Base-by-base conservation (phyloP, 2,113 vertebrate species). In the Stigmatopora nigra region DNA sequence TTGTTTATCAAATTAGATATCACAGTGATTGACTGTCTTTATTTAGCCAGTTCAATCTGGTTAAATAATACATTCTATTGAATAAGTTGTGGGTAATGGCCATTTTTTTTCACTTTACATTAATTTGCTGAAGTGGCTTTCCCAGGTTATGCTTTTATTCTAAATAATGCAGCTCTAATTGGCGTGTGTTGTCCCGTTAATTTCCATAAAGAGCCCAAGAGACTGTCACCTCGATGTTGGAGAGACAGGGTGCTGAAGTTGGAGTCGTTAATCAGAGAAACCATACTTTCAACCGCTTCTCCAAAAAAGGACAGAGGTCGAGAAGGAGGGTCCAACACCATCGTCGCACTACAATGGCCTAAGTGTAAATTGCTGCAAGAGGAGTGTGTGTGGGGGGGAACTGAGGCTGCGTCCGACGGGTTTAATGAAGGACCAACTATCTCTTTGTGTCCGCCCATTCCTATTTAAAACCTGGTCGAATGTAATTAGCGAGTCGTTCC, bases 101-200 rank as follows among this genome's bases (percentile, higher is more conserved):
- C 71, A 78, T 82, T 70, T 78, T 78, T 72, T 57, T 74, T 81
- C 81, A 68, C 79, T 78, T 78, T 78, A 80, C 84, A 84, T 86
- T 87, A 85, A 89, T 90, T 88, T 87, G 81, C 78, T 53, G 71
- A 67, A 48, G 79, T 58, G 72, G 78, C 15, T 84, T 86, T 88
- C 87, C 76, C 48, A 77, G 83, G 82, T 82, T 75, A 60, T 78
- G 53, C 22, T 56, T 56, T 56, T 56, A 56, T 56, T 88, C 86
- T 89, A 89, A 91, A 89, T 89, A 89, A 90, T 77, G 63, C 86
- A 80, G 82, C 82, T 88, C 88, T 91, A 91, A 91, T 90, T 91
- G 89, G 88, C 84, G 13, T 71, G 46, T 88, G 83, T 90, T 91
- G 89, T 89, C 79, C 80, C 80, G 85, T 89, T 89, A 79, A 91